Evolutionary conservation across 2,113 vertebrate genomes (phyloP).

Genomic region (Sialia sialis): DNA sequence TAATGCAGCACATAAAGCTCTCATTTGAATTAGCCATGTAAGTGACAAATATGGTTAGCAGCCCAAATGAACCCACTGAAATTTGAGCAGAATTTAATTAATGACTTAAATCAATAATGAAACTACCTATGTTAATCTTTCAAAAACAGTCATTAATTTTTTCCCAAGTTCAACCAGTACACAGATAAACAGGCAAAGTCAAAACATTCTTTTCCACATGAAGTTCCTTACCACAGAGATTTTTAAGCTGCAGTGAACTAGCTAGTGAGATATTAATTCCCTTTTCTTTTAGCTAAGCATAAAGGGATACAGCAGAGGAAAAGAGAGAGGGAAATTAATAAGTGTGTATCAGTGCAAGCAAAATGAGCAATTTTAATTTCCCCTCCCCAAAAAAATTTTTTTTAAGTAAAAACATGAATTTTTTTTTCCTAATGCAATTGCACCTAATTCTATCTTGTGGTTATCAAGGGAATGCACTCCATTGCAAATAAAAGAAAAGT

Average conservation of each 20-base stretch:
- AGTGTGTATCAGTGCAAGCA: neutral
- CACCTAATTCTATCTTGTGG: neutral
- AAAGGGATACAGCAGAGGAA: neutral
- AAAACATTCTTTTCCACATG: neutral
- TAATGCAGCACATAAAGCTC: neutral
- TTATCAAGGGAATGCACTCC: neutral
- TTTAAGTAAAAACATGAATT: neutral
- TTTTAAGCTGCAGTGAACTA: neutral
- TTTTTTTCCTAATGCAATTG: neutral
- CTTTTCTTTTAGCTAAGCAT: neutral
- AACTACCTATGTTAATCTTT: neutral
- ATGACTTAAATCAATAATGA: neutral
- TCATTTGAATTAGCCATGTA: neutral
- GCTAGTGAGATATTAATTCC: neutral
- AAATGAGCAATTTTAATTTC: neutral
- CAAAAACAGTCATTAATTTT: neutral
- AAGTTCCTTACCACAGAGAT: neutral
- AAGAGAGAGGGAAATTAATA: neutral
- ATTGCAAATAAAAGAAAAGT: neutral
- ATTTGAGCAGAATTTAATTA: neutral
- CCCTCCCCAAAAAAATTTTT: fast-evolving
- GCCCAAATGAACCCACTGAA: neutral
- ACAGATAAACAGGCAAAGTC: neutral
- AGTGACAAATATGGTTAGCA: neutral
- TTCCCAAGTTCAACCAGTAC: neutral